Conservation (phyloP, 2,888 invertebrate genomes). For the Meloe dianella region DNA sequence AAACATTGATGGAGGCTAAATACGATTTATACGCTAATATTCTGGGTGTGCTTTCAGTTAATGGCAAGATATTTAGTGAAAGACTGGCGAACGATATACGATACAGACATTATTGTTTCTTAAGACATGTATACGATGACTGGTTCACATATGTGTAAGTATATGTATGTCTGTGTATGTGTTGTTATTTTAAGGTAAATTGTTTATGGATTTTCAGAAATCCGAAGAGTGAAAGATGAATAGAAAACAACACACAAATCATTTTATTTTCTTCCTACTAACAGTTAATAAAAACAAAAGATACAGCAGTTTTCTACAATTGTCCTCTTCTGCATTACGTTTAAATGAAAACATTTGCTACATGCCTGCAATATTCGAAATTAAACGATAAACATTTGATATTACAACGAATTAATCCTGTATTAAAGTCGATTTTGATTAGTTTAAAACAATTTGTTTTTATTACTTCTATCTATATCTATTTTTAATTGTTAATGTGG, state of each 20-base stretch:
- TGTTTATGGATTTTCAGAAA: conserved; percentile 17
- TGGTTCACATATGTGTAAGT: not conserved
- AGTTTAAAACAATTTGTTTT: not conserved
- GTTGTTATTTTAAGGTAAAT: conserved; percentile 15
- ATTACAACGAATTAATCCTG: too few relatives aligned
- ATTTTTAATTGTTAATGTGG: not conserved
- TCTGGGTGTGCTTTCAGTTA: conserved; percentile 5
- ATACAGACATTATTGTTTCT: conserved; percentile 17
- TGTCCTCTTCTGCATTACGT: too few relatives aligned
- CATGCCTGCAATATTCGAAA: too few relatives aligned
- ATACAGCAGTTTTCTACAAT: too few relatives aligned
- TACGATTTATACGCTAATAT: not conserved
- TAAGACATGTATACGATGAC: conserved; percentile 8
- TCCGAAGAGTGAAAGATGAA: not conserved
- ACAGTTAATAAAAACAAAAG: too few relatives aligned
- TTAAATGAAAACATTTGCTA: too few relatives aligned
- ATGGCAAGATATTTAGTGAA: not conserved
- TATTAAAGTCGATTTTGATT: conserved; percentile 8
- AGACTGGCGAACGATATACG: conserved; percentile 12
- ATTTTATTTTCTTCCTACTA: not conserved
- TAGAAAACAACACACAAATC: not conserved
- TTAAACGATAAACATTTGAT: not conserved
- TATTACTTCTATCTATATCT: not conserved
- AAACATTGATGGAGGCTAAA: not conserved
- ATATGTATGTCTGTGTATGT: not conserved